Evolutionary conservation across 2,113 vertebrate genomes (phyloP).

Genomic region (Amia ocellicauda): DNA sequence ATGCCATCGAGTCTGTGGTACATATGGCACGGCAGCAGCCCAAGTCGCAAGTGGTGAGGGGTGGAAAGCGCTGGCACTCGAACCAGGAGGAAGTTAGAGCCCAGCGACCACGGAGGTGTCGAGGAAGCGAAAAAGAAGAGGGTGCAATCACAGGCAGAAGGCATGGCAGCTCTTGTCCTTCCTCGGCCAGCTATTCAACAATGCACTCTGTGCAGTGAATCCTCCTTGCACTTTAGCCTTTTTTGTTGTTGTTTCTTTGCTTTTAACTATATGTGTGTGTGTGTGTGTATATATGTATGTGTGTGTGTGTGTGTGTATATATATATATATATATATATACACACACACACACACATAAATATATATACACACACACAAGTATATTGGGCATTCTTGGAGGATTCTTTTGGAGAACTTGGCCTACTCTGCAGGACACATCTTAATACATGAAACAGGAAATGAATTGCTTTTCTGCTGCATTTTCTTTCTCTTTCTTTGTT

Average conservation of each 20-base stretch:
- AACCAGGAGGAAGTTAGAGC: constrained; percentile 66
- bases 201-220: constrained; percentile 43
- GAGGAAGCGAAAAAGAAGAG: constrained; percentile 68
- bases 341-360: too few species aligned
- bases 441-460: constrained; percentile 7
- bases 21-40: constrained; percentile 81
- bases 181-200: constrained; percentile 50
- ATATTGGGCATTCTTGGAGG: constrained; percentile 39
- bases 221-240: constrained; percentile 64
- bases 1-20: constrained; percentile 93
- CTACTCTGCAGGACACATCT: constrained; percentile 22
- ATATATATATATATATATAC: too few species aligned
- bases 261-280: constrained; percentile 36
- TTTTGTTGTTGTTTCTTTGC: constrained; percentile 34
- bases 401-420: constrained; percentile 26
- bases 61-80: constrained; percentile 66
- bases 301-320: constrained; percentile 58
- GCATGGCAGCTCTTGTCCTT: constrained; percentile 45
- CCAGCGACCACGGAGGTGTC: constrained; percentile 72
- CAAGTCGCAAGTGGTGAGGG: constrained; percentile 35
- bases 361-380: constrained; percentile 19
- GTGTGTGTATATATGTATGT: constrained; percentile 57
- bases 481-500: constrained; percentile 1
- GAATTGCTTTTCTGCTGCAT: constrained; percentile 17
- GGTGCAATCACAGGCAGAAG: constrained; percentile 17